phyloP scores from a whole-genome alignment of 2,113 vertebrate species.

The Bubo blakistoni region DNA sequence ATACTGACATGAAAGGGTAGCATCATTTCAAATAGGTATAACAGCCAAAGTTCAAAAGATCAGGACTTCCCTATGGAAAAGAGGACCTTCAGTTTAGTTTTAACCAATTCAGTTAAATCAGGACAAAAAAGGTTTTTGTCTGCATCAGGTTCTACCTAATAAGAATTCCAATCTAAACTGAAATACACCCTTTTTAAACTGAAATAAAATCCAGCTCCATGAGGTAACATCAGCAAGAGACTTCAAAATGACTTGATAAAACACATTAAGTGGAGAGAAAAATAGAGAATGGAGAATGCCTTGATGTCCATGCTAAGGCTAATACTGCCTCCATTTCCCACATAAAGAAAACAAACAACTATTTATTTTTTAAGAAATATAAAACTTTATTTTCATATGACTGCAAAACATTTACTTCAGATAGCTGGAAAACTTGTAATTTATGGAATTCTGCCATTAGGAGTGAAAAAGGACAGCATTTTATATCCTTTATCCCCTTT shows the following conservation, averaged over 20 bases:
- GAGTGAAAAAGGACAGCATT: background rate
- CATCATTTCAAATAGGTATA: background rate
- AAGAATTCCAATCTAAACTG: background rate
- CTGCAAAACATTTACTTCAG: background rate
- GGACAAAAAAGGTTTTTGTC: background rate
- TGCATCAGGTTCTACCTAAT: background rate
- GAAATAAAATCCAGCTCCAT: background rate
- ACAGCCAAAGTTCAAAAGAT: background rate
- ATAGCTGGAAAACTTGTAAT: background rate
- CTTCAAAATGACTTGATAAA: background rate
- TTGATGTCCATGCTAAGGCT: background rate
- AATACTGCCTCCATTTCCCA: background rate
- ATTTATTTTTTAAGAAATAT: background rate
- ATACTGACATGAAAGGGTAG: background rate
- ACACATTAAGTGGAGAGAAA: background rate
- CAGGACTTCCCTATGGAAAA: background rate
- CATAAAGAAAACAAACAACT: background rate
- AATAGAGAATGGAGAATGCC: accelerated
- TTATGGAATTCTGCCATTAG: background rate
- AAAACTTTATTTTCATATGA: background rate
- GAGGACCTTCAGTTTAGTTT: background rate
- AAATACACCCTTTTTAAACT: background rate
- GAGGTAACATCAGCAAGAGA: background rate
- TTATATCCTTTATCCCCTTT: background rate
- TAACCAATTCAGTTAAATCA: background rate